Conservation (phyloP, 2,888 invertebrate genomes). For the Melanophora roralis region DNA sequence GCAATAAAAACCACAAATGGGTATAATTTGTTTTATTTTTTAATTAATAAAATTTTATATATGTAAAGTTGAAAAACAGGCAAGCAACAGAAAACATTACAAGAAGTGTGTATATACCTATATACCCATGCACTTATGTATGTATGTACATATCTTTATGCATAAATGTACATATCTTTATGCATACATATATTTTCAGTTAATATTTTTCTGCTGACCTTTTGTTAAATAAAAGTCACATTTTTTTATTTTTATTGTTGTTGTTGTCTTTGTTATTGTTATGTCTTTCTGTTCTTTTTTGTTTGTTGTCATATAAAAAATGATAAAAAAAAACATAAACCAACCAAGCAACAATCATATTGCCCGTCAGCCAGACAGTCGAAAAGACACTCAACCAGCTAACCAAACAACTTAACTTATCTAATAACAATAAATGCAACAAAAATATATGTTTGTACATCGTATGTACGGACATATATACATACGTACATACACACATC, state of each 20-base stretch:
- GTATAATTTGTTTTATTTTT: too few relatives aligned
- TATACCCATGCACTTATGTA: too few relatives aligned
- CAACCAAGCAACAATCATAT: slow-evolving; percentile 48
- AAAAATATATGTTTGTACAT: slow-evolving; percentile 24
- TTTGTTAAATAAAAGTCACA: slow-evolving; percentile 58
- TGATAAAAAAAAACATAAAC: slow-evolving; percentile 34
- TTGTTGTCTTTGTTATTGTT: too few relatives aligned
- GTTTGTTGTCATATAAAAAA: slow-evolving; percentile 26
- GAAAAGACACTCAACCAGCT: neutral
- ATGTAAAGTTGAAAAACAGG: too few relatives aligned
- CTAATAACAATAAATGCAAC: slow-evolving; percentile 40
- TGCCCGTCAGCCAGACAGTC: neutral
- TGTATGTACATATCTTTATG: too few relatives aligned
- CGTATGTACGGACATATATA: neutral
- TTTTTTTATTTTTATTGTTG: too few relatives aligned
- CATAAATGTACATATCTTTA: neutral
- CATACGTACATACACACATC: neutral
- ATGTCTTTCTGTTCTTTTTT: slow-evolving; percentile 14
- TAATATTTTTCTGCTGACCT: slow-evolving; percentile 57
- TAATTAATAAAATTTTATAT: too few relatives aligned
- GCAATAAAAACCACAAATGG: too few relatives aligned
- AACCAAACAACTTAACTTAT: slow-evolving; percentile 30
- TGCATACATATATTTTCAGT: slow-evolving; percentile 27
- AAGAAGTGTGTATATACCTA: too few relatives aligned
- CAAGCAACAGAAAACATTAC: too few relatives aligned